Evolutionary conservation across 2,797 vertebrate species (phyloP).

Genomic region (Pangasius krempfi): DNA sequence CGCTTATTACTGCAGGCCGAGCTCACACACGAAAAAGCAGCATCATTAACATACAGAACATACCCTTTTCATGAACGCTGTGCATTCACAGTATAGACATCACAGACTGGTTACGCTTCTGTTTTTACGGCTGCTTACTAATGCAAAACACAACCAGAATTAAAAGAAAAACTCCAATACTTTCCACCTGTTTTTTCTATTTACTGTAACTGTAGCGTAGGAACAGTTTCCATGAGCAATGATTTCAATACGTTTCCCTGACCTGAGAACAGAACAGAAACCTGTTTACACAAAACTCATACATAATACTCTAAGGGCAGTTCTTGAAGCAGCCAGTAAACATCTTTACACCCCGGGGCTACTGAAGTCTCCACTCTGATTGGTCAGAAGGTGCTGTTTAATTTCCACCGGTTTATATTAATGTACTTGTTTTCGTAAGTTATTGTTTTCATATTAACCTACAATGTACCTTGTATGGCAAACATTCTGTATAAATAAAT

Average conservation of each 20-base stretch:
- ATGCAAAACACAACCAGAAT: not conserved
- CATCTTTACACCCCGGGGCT: not conserved
- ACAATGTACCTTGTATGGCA: not conserved
- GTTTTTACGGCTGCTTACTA: conserved; percentile 8
- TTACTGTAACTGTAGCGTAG: not conserved
- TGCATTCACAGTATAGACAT: conserved; percentile 12
- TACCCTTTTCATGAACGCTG: conserved; percentile 15
- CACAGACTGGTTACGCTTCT: conserved; percentile 13
- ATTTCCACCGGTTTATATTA: not conserved
- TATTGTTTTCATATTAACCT: not conserved
- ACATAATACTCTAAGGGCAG: no score
- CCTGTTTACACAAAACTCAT: not conserved
- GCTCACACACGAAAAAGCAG: conserved; percentile 28
- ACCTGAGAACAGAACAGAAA: not conserved
- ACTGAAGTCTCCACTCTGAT: not conserved
- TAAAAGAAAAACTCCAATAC: not conserved
- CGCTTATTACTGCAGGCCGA: conserved; percentile 69
- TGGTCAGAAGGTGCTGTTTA: not conserved
- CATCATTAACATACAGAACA: conserved; percentile 43
- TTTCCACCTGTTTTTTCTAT: not conserved
- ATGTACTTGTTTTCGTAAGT: not conserved
- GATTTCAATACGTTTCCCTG: not conserved
- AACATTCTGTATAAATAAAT: not conserved
- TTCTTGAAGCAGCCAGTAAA: not conserved
- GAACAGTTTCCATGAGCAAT: not conserved